These are phyloP conservation scores for Otocyon megalotis DNA, from an alignment of 2,113 vertebrate genomes.

Conservation along the genomic window DNA sequence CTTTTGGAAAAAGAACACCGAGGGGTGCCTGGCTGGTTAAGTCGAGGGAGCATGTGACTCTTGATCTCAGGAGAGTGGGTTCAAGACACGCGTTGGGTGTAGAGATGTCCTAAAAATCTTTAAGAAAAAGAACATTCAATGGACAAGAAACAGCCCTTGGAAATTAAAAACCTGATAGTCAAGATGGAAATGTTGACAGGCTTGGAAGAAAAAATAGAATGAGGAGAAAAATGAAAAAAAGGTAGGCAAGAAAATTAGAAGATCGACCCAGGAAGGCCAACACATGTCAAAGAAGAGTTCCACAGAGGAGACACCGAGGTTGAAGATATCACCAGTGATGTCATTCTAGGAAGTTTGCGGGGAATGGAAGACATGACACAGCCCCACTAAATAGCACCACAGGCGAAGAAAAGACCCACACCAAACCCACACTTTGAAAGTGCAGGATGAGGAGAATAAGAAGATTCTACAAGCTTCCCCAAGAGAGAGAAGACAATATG, in stretches of 20 bases:
- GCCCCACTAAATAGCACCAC: neutral
- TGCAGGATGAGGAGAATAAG: neutral
- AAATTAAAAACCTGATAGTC: slow-evolving; percentile 8
- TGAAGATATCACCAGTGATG: neutral
- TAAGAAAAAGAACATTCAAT: neutral
- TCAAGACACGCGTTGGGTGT: neutral
- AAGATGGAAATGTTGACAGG: neutral
- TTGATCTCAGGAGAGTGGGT: neutral
- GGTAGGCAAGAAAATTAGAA: neutral
- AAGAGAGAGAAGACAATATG: neutral
- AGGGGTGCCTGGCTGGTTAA: neutral
- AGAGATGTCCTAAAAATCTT: neutral
- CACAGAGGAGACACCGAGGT: neutral
- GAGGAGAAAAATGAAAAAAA: neutral
- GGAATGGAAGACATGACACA: neutral
- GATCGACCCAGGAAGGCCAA: neutral
- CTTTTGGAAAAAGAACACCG: neutral
- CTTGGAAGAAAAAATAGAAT: neutral
- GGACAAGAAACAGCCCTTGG: neutral
- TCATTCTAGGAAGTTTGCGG: neutral
- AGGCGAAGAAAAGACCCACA: neutral
- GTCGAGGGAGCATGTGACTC: neutral
- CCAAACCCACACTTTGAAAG: too few relatives aligned
- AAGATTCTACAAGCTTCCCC: neutral
- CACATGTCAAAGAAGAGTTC: neutral